A percentile compares a stretch with the other conserved stretches of the same genome.
These are phyloP conservation scores for Scaptomyza polygonia DNA, from an alignment of 2,888 invertebrate species.

Conservation along the genomic window DNA sequence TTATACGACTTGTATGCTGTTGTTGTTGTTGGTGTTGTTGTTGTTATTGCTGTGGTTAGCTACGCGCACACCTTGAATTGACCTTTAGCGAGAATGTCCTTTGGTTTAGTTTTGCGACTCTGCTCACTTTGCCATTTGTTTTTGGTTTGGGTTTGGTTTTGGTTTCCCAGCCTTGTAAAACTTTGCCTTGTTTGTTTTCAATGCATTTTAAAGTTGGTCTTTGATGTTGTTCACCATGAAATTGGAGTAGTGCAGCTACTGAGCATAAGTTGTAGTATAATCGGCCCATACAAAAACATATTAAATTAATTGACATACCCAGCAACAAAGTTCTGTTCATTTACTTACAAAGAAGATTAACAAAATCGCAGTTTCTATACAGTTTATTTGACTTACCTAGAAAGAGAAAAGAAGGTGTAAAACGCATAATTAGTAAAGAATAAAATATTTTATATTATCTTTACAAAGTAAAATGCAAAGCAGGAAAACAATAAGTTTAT, in stretches of 20 bases:
- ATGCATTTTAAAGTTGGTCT: conserved; percentile 71
- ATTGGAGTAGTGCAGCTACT: conserved; percentile 1
- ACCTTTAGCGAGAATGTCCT: conserved; percentile 58
- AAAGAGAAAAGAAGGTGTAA: conserved; percentile 28
- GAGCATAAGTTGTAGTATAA: not conserved
- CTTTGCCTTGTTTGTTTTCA: conserved; percentile 60
- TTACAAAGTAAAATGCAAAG: no score
- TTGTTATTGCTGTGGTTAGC: conserved; percentile 12
- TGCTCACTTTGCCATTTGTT: conserved; percentile 35
- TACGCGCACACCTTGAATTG: conserved; percentile 64
- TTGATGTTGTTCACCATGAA: conserved; percentile 8
- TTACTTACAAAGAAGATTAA: conserved; percentile 2
- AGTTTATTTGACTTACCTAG: conserved; percentile 52
- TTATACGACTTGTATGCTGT: conserved; percentile 3
- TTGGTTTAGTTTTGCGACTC: conserved; percentile 25
- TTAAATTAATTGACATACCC: conserved; percentile 29
- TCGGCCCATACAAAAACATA: conserved; percentile 6
- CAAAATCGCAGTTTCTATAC: not conserved
- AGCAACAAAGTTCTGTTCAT: conserved; percentile 9
- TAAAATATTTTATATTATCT: not conserved
- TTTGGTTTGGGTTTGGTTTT: conserved; percentile 20
- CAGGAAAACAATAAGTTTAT: no score
- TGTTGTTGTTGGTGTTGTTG: conserved; percentile 6
- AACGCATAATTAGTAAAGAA: conserved; percentile 3
- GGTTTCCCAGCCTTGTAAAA: conserved; percentile 29